Conservation (phyloP, 2,797 vertebrate genomes). For the Ctenosaura bakeri region DNA sequence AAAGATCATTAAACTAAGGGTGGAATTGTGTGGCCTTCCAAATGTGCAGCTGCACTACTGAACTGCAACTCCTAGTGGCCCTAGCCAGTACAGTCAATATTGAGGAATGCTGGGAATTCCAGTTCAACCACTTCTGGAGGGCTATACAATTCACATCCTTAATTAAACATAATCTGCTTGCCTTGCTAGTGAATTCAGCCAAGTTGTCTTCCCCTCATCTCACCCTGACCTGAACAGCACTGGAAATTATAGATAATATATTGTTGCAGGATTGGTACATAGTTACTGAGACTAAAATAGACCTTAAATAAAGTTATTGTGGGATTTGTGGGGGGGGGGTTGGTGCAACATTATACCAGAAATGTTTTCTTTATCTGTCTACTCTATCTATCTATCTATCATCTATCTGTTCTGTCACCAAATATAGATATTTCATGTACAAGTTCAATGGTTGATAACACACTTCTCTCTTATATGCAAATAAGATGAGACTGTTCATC, state of each 20-base stretch:
- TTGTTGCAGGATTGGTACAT: not conserved
- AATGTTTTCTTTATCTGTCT: not conserved
- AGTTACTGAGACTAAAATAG: not conserved
- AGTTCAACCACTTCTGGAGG: too few species aligned
- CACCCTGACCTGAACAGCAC: too few species aligned
- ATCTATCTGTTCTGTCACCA: too few species aligned
- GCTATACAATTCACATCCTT: too few species aligned
- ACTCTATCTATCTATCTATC: not conserved
- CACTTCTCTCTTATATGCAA: slow-evolving; percentile 41
- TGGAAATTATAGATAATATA: not conserved
- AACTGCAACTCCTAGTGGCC: too few species aligned
- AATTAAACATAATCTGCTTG: not conserved
- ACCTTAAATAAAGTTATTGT: not conserved
- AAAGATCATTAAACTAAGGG: not conserved
- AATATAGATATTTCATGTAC: not conserved
- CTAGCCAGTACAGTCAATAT: too few species aligned
- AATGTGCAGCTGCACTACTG: too few species aligned
- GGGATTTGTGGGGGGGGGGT: too few species aligned
- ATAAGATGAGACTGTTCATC: slow-evolving; percentile 83
- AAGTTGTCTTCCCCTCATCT: too few species aligned
- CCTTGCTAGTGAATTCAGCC: not conserved
- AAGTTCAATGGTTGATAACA: not conserved
- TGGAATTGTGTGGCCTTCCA: too few species aligned
- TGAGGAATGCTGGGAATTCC: too few species aligned
- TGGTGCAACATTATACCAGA: not conserved